Base-by-base conservation (phyloP, 2,888 invertebrate species). In the Nymphalis urticae region DNA sequence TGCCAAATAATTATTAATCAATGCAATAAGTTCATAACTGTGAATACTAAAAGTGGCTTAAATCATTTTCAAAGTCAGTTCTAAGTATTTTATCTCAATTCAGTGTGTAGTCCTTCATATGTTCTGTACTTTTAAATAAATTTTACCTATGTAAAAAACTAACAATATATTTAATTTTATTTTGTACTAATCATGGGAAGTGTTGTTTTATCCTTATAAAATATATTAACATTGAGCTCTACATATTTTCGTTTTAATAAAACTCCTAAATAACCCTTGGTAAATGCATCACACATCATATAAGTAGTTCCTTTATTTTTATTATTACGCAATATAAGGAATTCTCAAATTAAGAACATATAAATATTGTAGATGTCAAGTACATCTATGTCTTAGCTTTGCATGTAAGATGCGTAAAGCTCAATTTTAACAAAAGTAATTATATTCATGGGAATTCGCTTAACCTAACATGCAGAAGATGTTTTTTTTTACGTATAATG, bases 141-240 rank as follows among this genome's bases (percentile, higher is more conserved):
- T 87, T 90, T 90, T 91, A 87, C 82, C 90, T 93, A 89, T 92
- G 89, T 92, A 90, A 90, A 88, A 91, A 92, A 93, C 93, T 93
- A 93, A 93, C 93, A 91, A 86, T 93, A 92, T 88, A 92, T 91
- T 92, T 91, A 92, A 88, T 92, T 93, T 93, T 91, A 90, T 93
- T 93, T 93, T 93, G 87, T 93, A 93, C 93, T 93, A 93, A 93
- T 92, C 88, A 90, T 88, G 92, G 92, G 88, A 93, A 90, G 92
- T 93, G 93, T 93, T 93, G 92, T 93, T 93, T 93, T 92, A 90
- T 90, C 92, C 90, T 92, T 91, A 90, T 84, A 91, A 91, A 93
- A 93, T 93, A 93, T 93, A 93, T 93, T 93, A 93, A 92, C 92
- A 93, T 93, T 93, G 89, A 92, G 89, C 91, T 93, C 93, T 88